Base-by-base conservation (phyloP, 1,140 invertebrate species). In the Sogatella furcifera region DNA sequence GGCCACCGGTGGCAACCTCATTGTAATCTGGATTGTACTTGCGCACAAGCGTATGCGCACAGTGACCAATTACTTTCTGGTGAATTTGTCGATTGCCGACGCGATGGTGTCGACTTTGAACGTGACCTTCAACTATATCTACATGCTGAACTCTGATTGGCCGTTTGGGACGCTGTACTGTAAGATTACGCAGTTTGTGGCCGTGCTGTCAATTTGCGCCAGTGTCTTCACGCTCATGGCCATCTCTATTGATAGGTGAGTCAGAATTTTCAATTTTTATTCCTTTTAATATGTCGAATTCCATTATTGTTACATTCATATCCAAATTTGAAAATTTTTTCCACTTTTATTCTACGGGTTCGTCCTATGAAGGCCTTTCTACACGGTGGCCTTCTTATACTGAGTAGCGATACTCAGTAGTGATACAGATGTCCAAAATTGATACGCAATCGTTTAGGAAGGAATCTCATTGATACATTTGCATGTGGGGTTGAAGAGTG, bases 141-240 rank as follows among this genome's bases (percentile, higher is more conserved):
- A 92, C 76, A 93, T 97, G 88, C 75, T 97, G 65, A 85, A 90
- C 69, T 82, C 82, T 14, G 83, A 95, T 73, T 98, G 95, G 95
- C 91, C 90, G 6, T 98, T 97, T 68, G 95, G 94, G 0, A 81
- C 82, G 52, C 76, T 89, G 59, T 96, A 95, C 74, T 98, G 95
- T 81, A 96, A 95, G 77, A 86, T 97, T 66, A 87, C 85, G 62
- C 91, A 94, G 74, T 98, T 96, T 75, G 87, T 96, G 42, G 87
- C 92, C 0, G 85, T 92, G 1, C 80, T 95, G 31, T 93, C 92
- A 49, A 91, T 97, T 63, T 88, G 87, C 58, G 93, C 91, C 0
- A 94, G 90, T 42, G 93, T 97, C 24, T 95, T 97, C 74, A 97
- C 95, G 0, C 80, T 98, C 43, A 92, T 96, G 86, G 92, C 94